phyloP scores from a whole-genome alignment of 2,888 invertebrate species.

The Philhelius pedissequus region DNA sequence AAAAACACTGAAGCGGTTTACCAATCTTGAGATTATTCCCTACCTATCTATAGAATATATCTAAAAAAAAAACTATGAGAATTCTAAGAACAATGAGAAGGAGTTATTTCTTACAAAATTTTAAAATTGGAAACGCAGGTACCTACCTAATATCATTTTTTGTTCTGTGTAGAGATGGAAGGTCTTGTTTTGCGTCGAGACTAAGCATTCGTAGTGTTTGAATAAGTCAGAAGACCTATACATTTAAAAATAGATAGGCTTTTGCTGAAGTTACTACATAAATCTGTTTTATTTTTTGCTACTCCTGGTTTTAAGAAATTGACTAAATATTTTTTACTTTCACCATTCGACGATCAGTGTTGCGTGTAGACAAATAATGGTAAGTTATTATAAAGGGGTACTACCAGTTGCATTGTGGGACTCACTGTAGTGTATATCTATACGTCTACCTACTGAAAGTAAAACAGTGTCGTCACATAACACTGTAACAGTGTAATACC shows the following conservation, averaged over 20 bases:
- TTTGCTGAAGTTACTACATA: constrained; percentile 5
- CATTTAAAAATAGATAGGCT: too few species aligned
- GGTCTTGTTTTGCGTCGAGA: not conserved
- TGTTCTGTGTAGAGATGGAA: not conserved
- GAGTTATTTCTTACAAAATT: too few species aligned
- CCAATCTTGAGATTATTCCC: too few species aligned
- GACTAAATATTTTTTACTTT: constrained; percentile 39
- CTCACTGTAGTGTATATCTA: constrained; percentile 30
- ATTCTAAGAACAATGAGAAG: too few species aligned
- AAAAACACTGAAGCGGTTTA: too few species aligned
- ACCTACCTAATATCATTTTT: too few species aligned
- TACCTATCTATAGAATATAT: too few species aligned
- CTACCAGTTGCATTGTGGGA: constrained; percentile 56
- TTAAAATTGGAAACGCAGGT: too few species aligned
- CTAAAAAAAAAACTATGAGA: too few species aligned
- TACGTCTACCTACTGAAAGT: not conserved
- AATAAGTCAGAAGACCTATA: too few species aligned
- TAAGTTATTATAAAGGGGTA: constrained; percentile 14
- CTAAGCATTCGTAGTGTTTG: not conserved
- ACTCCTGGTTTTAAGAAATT: not conserved
- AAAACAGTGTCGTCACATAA: constrained; percentile 50
- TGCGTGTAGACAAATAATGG: constrained; percentile 52
- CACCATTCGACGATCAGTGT: constrained; percentile 61
- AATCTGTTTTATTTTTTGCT: not conserved
- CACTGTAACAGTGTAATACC: constrained; percentile 14